A percentile compares a stretch with the other conserved stretches of the same genome.
phyloP scores from a whole-genome alignment of 2,888 invertebrate genomes.

The Stramonita haemastoma region DNA sequence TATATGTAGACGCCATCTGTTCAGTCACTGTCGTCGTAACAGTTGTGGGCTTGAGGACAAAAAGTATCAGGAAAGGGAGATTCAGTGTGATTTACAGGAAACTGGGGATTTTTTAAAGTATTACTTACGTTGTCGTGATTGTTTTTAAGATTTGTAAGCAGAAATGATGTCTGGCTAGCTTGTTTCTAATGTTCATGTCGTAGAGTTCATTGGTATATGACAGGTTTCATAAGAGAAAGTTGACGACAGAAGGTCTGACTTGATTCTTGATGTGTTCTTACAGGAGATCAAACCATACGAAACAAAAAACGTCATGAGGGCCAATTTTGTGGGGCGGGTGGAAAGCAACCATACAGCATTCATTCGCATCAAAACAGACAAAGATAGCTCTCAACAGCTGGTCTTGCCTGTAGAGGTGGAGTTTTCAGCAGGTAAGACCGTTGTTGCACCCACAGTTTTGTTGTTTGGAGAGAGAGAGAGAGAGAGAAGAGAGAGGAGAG shows the following conservation, averaged over 20 bases:
- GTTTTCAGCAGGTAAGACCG: constrained; percentile 81
- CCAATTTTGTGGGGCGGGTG: constrained; percentile 87
- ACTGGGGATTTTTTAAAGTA: too few species aligned
- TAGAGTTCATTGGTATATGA: neutral
- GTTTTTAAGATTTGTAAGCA: too few species aligned
- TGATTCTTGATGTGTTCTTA: constrained; percentile 43
- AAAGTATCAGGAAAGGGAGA: too few species aligned
- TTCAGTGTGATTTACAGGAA: too few species aligned
- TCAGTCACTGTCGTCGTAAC: too few species aligned
- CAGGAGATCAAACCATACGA: constrained; percentile 90
- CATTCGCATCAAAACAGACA: constrained; percentile 86
- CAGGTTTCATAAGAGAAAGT: neutral
- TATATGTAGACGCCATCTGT: too few species aligned
- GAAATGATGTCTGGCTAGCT: too few species aligned
- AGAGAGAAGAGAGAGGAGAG: too few species aligned
- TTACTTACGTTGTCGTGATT: too few species aligned
- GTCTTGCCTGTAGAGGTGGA: constrained; percentile 91
- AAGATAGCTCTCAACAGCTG: constrained; percentile 80
- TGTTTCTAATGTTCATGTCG: too few species aligned
- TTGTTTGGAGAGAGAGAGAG: too few species aligned
- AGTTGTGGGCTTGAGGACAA: too few species aligned
- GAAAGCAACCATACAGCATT: constrained; percentile 91
- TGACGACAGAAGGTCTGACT: neutral
- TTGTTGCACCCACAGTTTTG: neutral
- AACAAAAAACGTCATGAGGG: constrained; percentile 91